phyloP scores from a whole-genome alignment of 2,113 vertebrate species.

The Erpornis zantholeuca region DNA sequence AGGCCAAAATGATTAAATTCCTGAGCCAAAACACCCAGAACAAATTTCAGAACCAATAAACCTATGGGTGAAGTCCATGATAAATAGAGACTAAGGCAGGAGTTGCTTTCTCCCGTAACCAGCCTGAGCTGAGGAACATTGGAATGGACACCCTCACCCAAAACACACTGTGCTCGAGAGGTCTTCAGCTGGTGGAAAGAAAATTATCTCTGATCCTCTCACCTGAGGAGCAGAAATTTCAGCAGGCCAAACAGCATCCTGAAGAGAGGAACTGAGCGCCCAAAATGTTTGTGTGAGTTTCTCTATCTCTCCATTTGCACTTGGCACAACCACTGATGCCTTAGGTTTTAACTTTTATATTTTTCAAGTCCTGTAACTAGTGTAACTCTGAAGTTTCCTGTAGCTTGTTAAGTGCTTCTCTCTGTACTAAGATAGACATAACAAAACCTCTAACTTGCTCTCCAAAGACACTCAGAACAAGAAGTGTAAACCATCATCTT shows the following conservation, averaged over 20 bases:
- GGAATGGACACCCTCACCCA: neutral
- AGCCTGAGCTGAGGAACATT: neutral
- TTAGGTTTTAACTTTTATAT: no score
- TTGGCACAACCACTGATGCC: neutral
- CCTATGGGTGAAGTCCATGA: fast-evolving
- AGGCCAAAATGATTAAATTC: neutral
- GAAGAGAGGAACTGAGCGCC: neutral
- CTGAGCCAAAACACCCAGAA: neutral
- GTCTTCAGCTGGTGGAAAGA: neutral
- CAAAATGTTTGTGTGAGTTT: fast-evolving
- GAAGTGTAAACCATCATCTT: no score
- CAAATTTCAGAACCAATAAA: neutral
- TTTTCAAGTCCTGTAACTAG: no score
- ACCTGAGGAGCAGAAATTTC: neutral
- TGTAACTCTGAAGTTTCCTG: no score
- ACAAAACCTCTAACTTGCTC: no score
- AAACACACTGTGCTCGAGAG: neutral
- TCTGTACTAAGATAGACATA: no score
- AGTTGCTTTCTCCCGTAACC: neutral
- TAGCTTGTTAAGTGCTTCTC: no score
- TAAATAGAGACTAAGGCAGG: neutral
- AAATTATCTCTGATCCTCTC: fast-evolving
- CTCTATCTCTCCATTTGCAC: neutral
- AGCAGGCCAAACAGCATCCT: neutral
- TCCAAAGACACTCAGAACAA: no score